These are phyloP conservation scores for Athene cunicularia DNA, from an alignment of 2,113 vertebrate species.

Conservation along the genomic window DNA sequence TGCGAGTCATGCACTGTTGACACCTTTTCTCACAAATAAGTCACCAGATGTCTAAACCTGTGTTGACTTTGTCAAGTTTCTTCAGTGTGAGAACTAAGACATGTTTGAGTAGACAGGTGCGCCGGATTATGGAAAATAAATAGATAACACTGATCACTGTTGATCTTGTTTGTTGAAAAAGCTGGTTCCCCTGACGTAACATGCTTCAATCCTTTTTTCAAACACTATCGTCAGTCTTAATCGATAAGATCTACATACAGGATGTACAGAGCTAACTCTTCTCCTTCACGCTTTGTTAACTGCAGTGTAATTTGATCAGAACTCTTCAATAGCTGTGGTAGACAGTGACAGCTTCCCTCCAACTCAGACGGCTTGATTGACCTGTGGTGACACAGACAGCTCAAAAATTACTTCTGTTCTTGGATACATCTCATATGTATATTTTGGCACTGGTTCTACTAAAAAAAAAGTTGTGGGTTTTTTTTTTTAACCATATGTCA, in stretches of 20 bases:
- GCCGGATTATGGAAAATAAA: not conserved
- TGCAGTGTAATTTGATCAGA: not conserved
- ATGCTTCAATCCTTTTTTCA: not conserved
- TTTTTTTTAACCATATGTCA: not conserved
- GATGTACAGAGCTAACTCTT: not conserved
- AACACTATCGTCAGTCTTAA: not conserved
- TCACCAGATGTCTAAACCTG: not conserved
- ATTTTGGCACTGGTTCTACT: not conserved
- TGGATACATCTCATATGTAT: not conserved
- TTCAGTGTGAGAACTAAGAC: not conserved
- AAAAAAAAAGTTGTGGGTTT: not conserved
- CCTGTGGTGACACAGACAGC: not conserved
- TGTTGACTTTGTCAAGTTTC: not conserved
- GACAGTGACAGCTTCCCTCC: not conserved
- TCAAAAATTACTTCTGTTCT: not conserved
- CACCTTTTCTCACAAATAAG: not conserved
- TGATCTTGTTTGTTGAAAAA: not conserved
- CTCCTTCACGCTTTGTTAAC: not conserved
- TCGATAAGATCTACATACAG: not conserved
- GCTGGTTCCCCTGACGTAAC: not conserved
- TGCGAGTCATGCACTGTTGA: not conserved
- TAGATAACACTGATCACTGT: not conserved
- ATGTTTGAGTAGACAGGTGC: not conserved
- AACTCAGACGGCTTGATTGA: not conserved
- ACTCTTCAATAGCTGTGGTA: not conserved